Evolutionary conservation across 2,113 vertebrate species (phyloP).

Genomic region (Toxotes chatareus): DNA sequence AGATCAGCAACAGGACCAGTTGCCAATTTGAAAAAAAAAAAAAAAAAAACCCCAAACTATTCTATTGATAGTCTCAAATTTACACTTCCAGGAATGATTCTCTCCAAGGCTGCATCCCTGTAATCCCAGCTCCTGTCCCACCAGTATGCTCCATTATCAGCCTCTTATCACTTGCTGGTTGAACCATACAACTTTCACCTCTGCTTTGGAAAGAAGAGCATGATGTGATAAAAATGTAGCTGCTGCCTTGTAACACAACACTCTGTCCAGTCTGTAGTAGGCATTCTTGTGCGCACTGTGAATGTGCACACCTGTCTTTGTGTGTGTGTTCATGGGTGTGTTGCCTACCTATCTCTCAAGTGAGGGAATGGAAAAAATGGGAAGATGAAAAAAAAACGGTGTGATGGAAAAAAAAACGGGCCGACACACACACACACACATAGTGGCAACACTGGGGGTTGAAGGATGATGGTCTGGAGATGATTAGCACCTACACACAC

Average conservation of each 20-base stretch:
- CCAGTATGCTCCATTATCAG: neutral
- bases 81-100: no score
- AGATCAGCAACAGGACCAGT: neutral
- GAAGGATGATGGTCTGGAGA: conserved; percentile 41
- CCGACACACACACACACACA: conserved; percentile 1
- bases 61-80: no score
- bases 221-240: conserved; percentile 1
- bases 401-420: conserved; percentile 72
- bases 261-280: neutral
- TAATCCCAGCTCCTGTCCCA: neutral
- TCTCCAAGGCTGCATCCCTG: no score
- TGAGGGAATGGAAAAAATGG: conserved; percentile 75
- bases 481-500: conserved; percentile 63
- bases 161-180: neutral
- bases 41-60: no score
- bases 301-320: conserved; percentile 6
- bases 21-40: no score
- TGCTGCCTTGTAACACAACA: conserved; percentile 6
- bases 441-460: conserved; percentile 23
- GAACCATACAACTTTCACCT: conserved; percentile 5
- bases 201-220: neutral
- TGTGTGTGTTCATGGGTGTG: neutral
- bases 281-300: neutral
- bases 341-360: conserved; percentile 8
- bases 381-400: conserved; percentile 64